Base-by-base conservation (phyloP, 2,797 vertebrate species). In the Sebastes diaconus region DNA sequence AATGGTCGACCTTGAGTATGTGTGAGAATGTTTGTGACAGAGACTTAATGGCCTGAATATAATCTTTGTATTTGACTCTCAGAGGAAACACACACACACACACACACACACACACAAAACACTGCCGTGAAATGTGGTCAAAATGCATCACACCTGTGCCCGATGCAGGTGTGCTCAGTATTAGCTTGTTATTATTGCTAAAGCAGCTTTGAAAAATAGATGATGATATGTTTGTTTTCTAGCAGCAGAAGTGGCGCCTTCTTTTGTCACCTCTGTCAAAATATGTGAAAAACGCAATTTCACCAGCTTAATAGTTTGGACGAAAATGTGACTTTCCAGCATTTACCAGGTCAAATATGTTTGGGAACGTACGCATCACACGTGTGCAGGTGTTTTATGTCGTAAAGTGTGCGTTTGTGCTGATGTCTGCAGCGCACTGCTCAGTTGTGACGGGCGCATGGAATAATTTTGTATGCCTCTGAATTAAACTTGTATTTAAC, bases 51-150 rank as follows among this genome's bases (percentile, higher is more conserved):
- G 67, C 27, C 59, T 32, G 64, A 42, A 30, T 32, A 59, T 76
- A 77, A 83, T 85, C 65, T 81, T 63, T 87, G 59, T 39, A 29
- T 88, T 34, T 87, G 36, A 84, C 32, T 54, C 54, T 71, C 60
- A 61, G 5, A 78, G 29, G 12, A 77, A 72, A 80, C 12, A 18
- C 8, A 12, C 46, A 59, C 34, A 68, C 1, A 54, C 6, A 6
- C 22, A 36, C 16, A 30, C n/a, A 36, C 55, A 29, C 2, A 42
- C 24, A 39, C 36, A 39, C 4, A 16, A 20, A 20, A 46, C 42
- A 46, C 42, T 36, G 8, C 6, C 27, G 7, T 29, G 12, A 80
- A 61, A 30, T 70, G 42, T 64, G 25, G 52, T 50, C 16, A 60
- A 20, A 69, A 59, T 20, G 6, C 10, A 27, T 3, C 13, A 10